Percentiles rank a stretch among this genome's conserved stretches.
These are phyloP conservation scores for Panagrolaimus sp. DNA, from an alignment of 1,140 invertebrate genomes.

Conservation along the genomic window DNA sequence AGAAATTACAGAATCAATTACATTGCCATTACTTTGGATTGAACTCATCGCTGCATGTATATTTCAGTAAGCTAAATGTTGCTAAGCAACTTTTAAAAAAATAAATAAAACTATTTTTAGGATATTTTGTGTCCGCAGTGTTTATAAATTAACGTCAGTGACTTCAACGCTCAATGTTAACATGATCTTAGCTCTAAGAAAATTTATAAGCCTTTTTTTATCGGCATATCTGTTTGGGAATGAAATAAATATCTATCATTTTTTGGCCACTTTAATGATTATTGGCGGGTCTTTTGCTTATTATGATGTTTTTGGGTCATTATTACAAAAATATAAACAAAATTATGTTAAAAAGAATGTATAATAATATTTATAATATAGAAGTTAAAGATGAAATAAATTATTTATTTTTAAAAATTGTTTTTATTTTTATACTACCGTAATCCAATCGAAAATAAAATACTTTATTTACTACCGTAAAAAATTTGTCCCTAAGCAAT, in stretches of 20 bases:
- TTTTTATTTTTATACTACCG: too few species aligned
- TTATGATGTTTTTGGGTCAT: slow-evolving; percentile 4
- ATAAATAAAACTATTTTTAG: slow-evolving; percentile 58
- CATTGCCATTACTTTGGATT: slow-evolving; percentile 69
- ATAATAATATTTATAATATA: background rate
- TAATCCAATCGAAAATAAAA: too few species aligned
- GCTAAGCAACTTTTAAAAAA: background rate
- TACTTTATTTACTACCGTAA: too few species aligned
- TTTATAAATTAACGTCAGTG: slow-evolving; percentile 87
- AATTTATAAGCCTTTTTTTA: slow-evolving; percentile 85
- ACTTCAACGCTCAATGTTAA: slow-evolving; percentile 88
- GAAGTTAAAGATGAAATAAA: background rate
- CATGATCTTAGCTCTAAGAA: slow-evolving; percentile 85
- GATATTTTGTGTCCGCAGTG: slow-evolving; percentile 81
- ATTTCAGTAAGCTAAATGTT: slow-evolving; percentile 39
- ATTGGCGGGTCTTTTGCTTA: background rate
- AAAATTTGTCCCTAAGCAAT: too few species aligned
- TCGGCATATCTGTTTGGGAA: slow-evolving; percentile 61
- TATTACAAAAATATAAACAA: background rate
- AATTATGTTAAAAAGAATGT: background rate
- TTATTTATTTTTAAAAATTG: too few species aligned
- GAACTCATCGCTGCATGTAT: slow-evolving; percentile 20
- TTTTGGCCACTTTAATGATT: background rate
- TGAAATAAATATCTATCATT: slow-evolving; percentile 7
- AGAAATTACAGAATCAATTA: slow-evolving; percentile 69